These are phyloP conservation scores for Hormaphis cornu DNA, from an alignment of 1,140 invertebrate species.

Conservation along the genomic window DNA sequence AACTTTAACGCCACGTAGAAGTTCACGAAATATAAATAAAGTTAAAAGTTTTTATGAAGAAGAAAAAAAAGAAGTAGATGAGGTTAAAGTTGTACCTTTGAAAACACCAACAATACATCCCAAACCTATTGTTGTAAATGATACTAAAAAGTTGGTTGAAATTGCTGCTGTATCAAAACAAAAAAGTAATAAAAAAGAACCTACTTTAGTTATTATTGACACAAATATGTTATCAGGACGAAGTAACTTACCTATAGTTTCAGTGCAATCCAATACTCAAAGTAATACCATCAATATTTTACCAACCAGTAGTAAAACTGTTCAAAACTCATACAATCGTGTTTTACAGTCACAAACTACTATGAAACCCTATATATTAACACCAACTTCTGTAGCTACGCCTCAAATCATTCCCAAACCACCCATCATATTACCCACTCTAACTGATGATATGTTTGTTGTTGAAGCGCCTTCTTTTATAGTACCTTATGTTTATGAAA, in stretches of 20 bases:
- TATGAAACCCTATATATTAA: constrained; percentile 33
- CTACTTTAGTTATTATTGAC: constrained; percentile 67
- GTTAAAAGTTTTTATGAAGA: constrained; percentile 53
- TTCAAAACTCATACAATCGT: constrained; percentile 33
- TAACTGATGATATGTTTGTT: constrained; percentile 83
- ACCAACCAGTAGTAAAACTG: constrained; percentile 42
- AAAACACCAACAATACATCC: constrained; percentile 57
- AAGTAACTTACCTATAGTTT: constrained; percentile 50
- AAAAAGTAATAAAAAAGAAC: constrained; percentile 58
- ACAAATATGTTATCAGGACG: constrained; percentile 60
- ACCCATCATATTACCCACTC: constrained; percentile 57
- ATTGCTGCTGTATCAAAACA: constrained; percentile 52
- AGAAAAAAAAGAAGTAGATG: constrained; percentile 42
- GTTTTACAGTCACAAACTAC: constrained; percentile 30
- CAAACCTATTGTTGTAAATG: constrained; percentile 59
- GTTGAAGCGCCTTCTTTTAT: constrained; percentile 85
- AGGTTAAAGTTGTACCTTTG: constrained; percentile 51
- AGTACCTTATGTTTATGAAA: constrained; percentile 85
- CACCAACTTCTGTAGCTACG: constrained; percentile 38
- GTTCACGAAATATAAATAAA: constrained; percentile 53
- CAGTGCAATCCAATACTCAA: constrained; percentile 25
- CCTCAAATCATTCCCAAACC: constrained; percentile 38
- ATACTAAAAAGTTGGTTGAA: constrained; percentile 61
- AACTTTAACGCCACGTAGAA: constrained; percentile 49
- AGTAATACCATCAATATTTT: constrained; percentile 32